Evolutionary conservation across 2,888 invertebrate species (phyloP), one percentile per base, ranked within the genome.

Genomic region (Pterostichus niger): DNA sequence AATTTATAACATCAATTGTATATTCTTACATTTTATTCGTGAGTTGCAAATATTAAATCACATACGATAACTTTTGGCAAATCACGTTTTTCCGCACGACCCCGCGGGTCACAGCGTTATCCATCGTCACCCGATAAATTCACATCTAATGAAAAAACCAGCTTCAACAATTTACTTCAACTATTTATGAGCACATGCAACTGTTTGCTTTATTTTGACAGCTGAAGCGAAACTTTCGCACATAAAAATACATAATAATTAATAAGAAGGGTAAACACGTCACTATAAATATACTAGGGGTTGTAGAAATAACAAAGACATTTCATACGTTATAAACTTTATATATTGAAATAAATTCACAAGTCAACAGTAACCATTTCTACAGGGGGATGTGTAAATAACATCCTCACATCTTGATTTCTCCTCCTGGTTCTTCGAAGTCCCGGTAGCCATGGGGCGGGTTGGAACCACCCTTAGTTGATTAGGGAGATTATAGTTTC

Each of bases 301-400:
- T 49, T 13, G 44, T 56, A 13, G 73, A 44, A 40, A 71, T 64
- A 79, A 49, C 64, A 46, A 54, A 81, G 71, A 54, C 73, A 81
- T 81, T 81, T 73, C 59, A 46, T 81, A 80, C 68, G 35, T 71
- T 68, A 52, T 80, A 80, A 71, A 80, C 49, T 80, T 80, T 80
- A 80, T 80, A 56, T 49, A 71, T 71, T 68, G 33, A 44, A 73
- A 73, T 81, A 81, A 81, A 81, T 81, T 81, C 59, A 56, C 44
- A 5, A 71, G 56, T 56, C 33, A 52, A 15, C 64, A 46, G 13
- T 56, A 13, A 35, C 35, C 35, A 13, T 64, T 35, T 9, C 40
- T 40, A 40, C 40, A 46, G 31, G 80, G 71, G 52, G 52, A 68
- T 49, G 71, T 31, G 13, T 46, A 46, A 79, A 49, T 64, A 64